A percentile compares a stretch with the other conserved stretches of the same genome.
Evolutionary conservation across 2,888 invertebrate species (phyloP).

Genomic region (Drosophila lacicola): DNA sequence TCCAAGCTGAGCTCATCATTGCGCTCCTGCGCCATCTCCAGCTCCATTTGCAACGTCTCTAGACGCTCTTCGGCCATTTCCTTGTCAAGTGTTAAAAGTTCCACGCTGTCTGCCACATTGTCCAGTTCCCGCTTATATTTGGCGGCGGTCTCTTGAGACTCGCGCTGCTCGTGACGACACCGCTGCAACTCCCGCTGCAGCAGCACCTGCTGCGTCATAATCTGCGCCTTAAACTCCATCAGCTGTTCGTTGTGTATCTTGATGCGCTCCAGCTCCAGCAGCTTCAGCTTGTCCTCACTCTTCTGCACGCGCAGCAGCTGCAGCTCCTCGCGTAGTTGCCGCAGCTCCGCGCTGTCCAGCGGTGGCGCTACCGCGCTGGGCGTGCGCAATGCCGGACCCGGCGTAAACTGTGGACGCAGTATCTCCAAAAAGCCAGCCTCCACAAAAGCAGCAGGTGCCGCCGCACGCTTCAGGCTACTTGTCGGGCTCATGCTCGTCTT

Average conservation of each 20-base stretch:
- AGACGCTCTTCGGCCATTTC: conserved; percentile 99
- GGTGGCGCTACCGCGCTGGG: conserved; percentile 80
- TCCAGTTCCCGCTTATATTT: conserved; percentile 96
- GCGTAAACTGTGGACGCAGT: conserved; percentile 93
- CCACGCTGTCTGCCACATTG: conserved; percentile 96
- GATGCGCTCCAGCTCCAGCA: conserved; percentile 95
- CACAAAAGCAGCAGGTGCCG: conserved; percentile 89
- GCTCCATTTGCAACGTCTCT: conserved; percentile 92
- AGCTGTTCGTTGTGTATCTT: conserved; percentile 96
- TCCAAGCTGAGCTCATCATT: conserved; percentile 96
- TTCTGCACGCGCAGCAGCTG: conserved; percentile 94
- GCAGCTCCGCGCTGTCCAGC: conserved; percentile 58
- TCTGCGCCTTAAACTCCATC: conserved; percentile 96
- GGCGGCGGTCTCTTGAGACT: conserved; percentile 93
- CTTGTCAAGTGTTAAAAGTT: conserved; percentile 98
- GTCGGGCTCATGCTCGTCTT: conserved; percentile 84
- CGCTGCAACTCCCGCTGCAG: conserved; percentile 94
- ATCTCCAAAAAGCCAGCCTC: conserved; percentile 97
- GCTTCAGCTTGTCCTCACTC: conserved; percentile 94
- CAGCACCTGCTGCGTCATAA: conserved; percentile 94
- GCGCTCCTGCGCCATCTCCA: conserved; percentile 94
- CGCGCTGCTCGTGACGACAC: conserved; percentile 93
- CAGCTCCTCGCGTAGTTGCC: conserved; percentile 89
- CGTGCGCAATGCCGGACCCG: conserved; percentile 92
- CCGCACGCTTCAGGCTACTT: conserved; percentile 87